Conservation (phyloP, 2,113 vertebrate genomes). For the Scopus umbretta region DNA sequence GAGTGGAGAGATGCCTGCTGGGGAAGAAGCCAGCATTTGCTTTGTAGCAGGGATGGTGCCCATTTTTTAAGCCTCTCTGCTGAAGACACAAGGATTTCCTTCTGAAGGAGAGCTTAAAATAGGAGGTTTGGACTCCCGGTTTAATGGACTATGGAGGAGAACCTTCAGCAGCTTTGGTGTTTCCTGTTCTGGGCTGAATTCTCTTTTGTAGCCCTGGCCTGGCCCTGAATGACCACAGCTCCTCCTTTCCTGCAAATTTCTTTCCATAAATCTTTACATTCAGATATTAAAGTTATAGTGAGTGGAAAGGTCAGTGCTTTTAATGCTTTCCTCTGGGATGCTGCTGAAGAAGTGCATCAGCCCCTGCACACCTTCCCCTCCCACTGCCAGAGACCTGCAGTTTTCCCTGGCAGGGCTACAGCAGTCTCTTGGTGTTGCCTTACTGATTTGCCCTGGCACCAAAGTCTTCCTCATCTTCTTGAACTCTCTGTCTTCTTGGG, state of each 20-base stretch:
- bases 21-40: neutral
- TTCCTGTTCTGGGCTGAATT: neutral
- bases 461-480: neutral
- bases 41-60: neutral
- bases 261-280: neutral
- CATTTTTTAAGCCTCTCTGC: neutral
- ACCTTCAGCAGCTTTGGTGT: neutral
- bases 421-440: neutral
- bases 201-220: neutral
- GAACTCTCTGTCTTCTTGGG: neutral
- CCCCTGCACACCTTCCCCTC: neutral
- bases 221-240: neutral
- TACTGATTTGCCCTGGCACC: neutral
- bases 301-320: neutral
- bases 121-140: neutral
- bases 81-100: neutral
- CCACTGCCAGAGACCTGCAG: fast-evolving
- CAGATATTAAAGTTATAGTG: neutral
- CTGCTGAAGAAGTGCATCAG: neutral
- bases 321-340: neutral
- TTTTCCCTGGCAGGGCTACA: neutral
- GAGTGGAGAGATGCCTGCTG: neutral
- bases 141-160: fast-evolving
- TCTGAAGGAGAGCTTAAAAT: neutral
- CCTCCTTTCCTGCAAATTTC: neutral